Base-by-base conservation (phyloP, 2,113 vertebrate species). In the Ceyx margarethae region DNA sequence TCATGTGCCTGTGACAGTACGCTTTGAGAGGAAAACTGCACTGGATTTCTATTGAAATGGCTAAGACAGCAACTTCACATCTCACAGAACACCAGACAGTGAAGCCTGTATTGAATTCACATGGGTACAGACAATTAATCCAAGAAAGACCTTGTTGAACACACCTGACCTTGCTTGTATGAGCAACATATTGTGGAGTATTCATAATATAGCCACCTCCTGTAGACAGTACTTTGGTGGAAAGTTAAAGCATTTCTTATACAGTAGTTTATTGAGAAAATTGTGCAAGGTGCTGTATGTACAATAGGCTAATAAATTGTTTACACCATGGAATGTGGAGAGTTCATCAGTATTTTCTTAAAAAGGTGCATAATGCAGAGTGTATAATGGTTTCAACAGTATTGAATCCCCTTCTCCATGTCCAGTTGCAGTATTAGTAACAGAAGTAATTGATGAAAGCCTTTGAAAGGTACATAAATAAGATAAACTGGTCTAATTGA, bases 181-280 rank as follows among this genome's bases (percentile, higher is more conserved):
- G 83, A 33, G 14, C 43, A 57, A 8, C 4, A 42, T 2, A 6
- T 4, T 45, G 17, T 21, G 10, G 13, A 0, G 1, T 17, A 4
- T 81, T 69, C 3, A 1, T 10, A 37, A 53, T 19, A 22, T 0
- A 3, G 23, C 15, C 23, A n/a, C 19, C 28, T 85, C 19, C n/a
- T 18, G 10, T 5, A 53, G 23, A 10, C 16, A n/a, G 18, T 43
- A 1, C 19, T 50, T 54, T 28, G 19, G 35, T 15, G 6, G 40
- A 72, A 13, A 26, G 11, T 22, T 14, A 64, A 71, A 85, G 40
- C 4, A 5, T 11, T 42, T 5, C 45, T 43, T n/a, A 42, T 29
- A 1, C 13, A 31, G 21, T 14, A 9, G 8, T 19, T 66, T 15
- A 5, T 10, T 75, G 40, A 67, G 23, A 5, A 74, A 78, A 17